Evolutionary conservation across 2,113 vertebrate genomes (phyloP), one percentile per base, ranked within the genome.

Genomic region (Brachyistius frenatus): DNA sequence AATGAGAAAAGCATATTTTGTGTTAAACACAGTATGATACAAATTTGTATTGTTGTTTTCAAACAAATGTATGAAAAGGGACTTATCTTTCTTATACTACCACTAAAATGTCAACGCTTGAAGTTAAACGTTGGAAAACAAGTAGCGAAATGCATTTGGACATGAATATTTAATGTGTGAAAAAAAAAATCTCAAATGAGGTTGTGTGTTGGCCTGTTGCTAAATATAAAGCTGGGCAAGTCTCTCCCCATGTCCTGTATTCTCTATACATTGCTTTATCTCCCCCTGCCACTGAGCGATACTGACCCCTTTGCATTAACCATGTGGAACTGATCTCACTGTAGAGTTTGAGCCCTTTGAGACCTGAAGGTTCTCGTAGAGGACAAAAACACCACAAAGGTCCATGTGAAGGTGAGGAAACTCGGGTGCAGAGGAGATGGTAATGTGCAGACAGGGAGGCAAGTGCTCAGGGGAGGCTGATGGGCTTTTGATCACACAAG

Each of bases 251-350:
- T 54, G 83, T 57, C 41, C 41, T 49, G 73, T 77, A 73, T 47
- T 5, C 67, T 73, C 53, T 8, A 52, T 56, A 53, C 83, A 78
- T 23, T 57, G 69, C 67, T 85, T 73, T 66, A 85, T 84, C 82
- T 70, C 56, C 32, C 0, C 2, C n/a, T 41, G 44, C 65, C 73
- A 44, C 77, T 60, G 67, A 81, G 52, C 23, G 41, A 80, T 32
- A 39, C 70, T 84, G 90, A 87, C 83, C 41, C 23, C 23, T 23
- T 23, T 14, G 44, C 70, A 72, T 71, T 80, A 86, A 78, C 64
- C 39, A 66, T 37, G 36, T 72, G 80, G 49, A 85, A 66, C 66
- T 73, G 55, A 72, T 78, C 73, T 70, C 16, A 63, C 72, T 77
- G 14, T 33, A 36, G 57, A 81, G 58, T 75, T 53, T 32, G 58